A percentile compares a stretch with the other conserved stretches of the same genome.
phyloP scores from a whole-genome alignment of 2,113 vertebrate genomes.

The Grallaria varia region DNA sequence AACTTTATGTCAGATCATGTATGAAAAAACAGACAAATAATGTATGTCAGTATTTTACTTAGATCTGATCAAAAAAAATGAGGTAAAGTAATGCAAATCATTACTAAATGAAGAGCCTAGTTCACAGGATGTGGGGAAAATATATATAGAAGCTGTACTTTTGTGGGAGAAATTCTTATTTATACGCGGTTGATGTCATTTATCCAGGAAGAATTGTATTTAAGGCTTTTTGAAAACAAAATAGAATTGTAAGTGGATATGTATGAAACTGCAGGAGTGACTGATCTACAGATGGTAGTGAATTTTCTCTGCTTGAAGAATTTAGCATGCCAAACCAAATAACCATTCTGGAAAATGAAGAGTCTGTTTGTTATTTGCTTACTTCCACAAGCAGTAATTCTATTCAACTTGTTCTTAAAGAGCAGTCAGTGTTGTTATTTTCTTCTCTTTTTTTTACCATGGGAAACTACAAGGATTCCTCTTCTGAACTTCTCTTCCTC shows the following conservation, averaged over 20 bases:
- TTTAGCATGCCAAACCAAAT: not conserved
- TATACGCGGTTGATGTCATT: not conserved
- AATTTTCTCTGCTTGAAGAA: not conserved
- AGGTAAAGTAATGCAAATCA: not conserved
- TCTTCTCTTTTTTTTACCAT: not conserved
- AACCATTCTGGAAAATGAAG: not conserved
- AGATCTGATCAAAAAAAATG: not conserved
- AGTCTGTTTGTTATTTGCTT: constrained; percentile 11
- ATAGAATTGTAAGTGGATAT: not conserved
- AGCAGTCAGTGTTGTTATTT: not conserved
- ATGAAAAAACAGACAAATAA: not conserved
- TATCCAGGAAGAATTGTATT: not conserved
- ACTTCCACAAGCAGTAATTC: constrained; percentile 3
- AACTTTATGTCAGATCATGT: not conserved
- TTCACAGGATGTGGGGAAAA: not conserved
- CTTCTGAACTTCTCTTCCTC: not conserved
- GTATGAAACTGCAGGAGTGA: not conserved
- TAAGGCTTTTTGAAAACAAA: constrained; percentile 6
- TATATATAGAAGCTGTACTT: not conserved
- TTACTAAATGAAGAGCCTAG: not conserved
- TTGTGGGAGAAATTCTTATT: not conserved
- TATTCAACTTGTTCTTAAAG: not conserved
- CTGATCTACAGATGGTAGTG: not conserved
- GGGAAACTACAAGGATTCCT: not conserved
- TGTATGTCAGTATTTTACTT: not conserved